phyloP scores from a whole-genome alignment of 2,888 invertebrate genomes.

The Keiferia lycopersicella region DNA sequence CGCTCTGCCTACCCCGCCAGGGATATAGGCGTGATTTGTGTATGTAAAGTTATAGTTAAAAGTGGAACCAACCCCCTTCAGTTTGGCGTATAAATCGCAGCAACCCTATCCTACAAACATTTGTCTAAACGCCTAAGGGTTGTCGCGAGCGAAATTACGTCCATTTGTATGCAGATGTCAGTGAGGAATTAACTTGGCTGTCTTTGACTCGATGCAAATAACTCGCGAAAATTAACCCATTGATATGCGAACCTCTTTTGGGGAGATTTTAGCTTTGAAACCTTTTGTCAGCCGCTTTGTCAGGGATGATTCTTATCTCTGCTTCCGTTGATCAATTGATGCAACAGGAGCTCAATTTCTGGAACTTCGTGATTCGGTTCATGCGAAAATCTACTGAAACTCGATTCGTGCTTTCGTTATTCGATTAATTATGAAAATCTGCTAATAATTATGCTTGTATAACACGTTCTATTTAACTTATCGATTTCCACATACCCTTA shows the following conservation, averaged over 20 bases:
- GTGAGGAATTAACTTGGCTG: constrained; percentile 57
- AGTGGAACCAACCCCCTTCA: not conserved
- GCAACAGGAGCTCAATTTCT: too few relatives aligned
- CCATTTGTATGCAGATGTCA: constrained; percentile 74
- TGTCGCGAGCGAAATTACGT: constrained; percentile 72
- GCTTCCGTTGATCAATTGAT: not conserved
- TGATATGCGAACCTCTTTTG: constrained; percentile 50
- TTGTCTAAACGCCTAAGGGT: constrained; percentile 67
- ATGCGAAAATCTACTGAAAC: too few relatives aligned
- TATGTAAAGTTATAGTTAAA: too few relatives aligned
- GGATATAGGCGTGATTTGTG: too few relatives aligned
- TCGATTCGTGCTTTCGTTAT: too few relatives aligned
- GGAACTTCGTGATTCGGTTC: too few relatives aligned
- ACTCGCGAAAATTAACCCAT: constrained; percentile 75
- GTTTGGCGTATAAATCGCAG: constrained; percentile 16
- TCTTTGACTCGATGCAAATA: constrained; percentile 71
- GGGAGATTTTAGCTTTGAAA: not conserved
- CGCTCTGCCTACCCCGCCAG: too few relatives aligned
- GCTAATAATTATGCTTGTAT: too few relatives aligned
- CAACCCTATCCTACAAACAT: constrained; percentile 62
- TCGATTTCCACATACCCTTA: too few relatives aligned
- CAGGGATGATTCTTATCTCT: not conserved
- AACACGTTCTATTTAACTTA: too few relatives aligned
- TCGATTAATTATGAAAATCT: too few relatives aligned
- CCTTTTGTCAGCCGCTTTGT: constrained; percentile 3